Percentiles rank a stretch among this genome's conserved stretches.
Evolutionary conservation across 2,797 vertebrate genomes (phyloP).

Genomic region (Crenichthys baileyi): DNA sequence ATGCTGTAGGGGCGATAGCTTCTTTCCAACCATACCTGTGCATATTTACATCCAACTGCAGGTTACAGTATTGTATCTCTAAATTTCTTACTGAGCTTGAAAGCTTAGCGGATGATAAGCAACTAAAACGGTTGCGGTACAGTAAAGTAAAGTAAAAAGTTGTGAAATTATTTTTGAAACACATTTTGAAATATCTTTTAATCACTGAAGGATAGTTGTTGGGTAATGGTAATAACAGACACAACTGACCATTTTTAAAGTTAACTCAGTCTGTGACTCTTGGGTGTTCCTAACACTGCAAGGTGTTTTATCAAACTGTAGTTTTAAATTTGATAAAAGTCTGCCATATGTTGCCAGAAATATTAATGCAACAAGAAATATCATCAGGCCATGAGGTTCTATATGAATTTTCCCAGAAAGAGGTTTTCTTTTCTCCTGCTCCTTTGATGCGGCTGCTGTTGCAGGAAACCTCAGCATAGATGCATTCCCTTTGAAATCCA

Average conservation of each 20-base stretch:
- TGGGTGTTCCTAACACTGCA: not conserved
- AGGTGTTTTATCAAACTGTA: not conserved
- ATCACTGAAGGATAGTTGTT: not conserved
- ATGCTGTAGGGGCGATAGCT: too few relatives aligned
- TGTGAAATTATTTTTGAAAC: not conserved
- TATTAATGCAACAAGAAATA: not conserved
- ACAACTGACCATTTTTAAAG: not conserved
- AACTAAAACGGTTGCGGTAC: not conserved
- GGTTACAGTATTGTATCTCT: not conserved
- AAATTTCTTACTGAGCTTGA: not conserved
- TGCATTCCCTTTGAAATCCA: constrained; percentile 2
- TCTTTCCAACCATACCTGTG: not conserved
- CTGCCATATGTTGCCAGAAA: not conserved
- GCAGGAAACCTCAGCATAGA: not conserved
- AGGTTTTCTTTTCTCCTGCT: not conserved
- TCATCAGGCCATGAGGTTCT: not conserved
- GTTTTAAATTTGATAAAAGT: not conserved
- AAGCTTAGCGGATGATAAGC: not conserved
- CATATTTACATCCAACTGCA: not conserved
- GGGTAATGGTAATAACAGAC: not conserved
- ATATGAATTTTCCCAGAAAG: not conserved
- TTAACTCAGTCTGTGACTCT: not conserved
- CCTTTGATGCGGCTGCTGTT: not conserved
- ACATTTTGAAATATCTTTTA: not conserved
- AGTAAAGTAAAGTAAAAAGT: not conserved